Evolutionary conservation across 1,140 invertebrate species (phyloP), one percentile per base, ranked within the genome.

Genomic region (Zaprionus camerounensis): DNA sequence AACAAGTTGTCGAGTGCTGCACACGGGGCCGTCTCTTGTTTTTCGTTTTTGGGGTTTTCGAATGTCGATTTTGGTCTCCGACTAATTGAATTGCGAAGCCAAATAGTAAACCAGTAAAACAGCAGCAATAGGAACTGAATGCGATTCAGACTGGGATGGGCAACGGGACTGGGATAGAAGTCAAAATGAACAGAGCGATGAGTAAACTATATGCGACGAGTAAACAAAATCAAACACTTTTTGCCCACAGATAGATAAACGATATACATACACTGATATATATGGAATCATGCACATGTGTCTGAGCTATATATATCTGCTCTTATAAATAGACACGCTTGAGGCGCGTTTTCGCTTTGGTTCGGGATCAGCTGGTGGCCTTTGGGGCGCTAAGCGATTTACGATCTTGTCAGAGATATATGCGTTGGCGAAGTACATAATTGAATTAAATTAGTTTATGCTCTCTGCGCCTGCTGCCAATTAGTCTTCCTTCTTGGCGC

Each of bases 391-490:
- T 71, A 87, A 78, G 65, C 80, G 80, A 87, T 87, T 87, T 87
- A 87, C 81, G 84, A 87, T 78, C 84, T 83, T 49, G 64, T 46
- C 58, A 74, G 26, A 74, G 84, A 87, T 87, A 87, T 87, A 81
- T 85, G 73, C 53, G 53, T 59, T 51, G 61, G 46, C 51, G 78
- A 80, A 71, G 70, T 69, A 79, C 59, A 82, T 85, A 85, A 86
- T 79, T 82, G 78, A 68, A 88, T 83, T 80, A 83, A 87, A 87
- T 87, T 87, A 80, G 74, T 78, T 87, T 68, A 75, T 82, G 80
- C 80, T 79, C 71, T 46, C 70, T 80, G 55, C 61, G 70, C 80
- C 65, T 53, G 77, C 70, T 78, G 57, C 67, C 80, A 87, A 87
- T 87, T 87, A 87, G 80, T 87, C 83, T 87, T 80, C 12, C 75